Conservation (phyloP, 2,797 vertebrate species). For the Coccyzus lansbergi region DNA sequence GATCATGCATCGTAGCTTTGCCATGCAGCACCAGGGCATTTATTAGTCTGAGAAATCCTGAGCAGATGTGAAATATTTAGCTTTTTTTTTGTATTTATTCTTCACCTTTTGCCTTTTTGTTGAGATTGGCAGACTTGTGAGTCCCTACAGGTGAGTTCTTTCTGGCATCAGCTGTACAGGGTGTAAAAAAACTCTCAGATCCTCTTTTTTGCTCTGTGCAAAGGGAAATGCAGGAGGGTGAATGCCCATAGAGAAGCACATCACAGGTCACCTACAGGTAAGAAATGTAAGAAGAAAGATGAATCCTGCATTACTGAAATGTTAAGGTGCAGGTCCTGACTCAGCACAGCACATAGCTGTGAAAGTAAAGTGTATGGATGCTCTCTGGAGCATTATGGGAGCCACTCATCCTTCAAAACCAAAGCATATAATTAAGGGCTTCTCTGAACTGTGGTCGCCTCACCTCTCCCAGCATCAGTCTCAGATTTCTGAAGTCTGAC, state of each 20-base stretch:
- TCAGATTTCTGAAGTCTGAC: not conserved
- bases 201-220: not conserved
- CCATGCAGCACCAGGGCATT: fast-evolving
- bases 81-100: not conserved
- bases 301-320: not conserved
- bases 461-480: fast-evolving
- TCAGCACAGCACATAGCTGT: fast-evolving
- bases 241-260: not conserved
- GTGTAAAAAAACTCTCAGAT: not conserved
- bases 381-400: not conserved
- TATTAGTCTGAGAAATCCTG: not conserved
- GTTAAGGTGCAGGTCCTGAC: not conserved
- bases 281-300: not conserved
- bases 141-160: not conserved
- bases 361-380: fast-evolving
- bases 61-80: not conserved
- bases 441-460: not conserved
- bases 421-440: not conserved
- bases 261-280: not conserved
- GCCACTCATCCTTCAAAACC: not conserved
- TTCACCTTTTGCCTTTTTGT: not conserved
- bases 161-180: not conserved
- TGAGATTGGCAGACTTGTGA: not conserved
- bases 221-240: not conserved
- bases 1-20: fast-evolving